Percentiles rank a stretch among this genome's conserved stretches.
These are phyloP conservation scores for Dryomyza anilis DNA, from an alignment of 2,888 invertebrate species.

Conservation along the genomic window DNA sequence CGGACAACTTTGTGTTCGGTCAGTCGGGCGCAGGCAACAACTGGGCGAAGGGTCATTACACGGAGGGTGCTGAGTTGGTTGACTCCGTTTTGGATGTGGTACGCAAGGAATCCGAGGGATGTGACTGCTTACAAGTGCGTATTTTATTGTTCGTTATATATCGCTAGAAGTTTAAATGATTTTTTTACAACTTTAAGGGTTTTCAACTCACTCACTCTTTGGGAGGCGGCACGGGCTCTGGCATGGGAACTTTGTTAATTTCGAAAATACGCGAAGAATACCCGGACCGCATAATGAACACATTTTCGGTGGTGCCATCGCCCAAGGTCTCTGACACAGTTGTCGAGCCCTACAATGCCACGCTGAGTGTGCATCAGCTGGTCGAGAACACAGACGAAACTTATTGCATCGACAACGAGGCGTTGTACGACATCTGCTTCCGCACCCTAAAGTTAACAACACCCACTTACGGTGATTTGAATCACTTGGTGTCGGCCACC, in stretches of 20 bases:
- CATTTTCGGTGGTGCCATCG: slow-evolving; percentile 82
- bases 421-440: slow-evolving; percentile 91
- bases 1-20: slow-evolving; percentile 95
- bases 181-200: slow-evolving; percentile 61
- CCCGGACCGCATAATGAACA: slow-evolving; percentile 86
- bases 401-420: slow-evolving; percentile 92
- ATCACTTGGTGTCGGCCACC: slow-evolving; percentile 86
- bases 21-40: slow-evolving; percentile 86
- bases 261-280: slow-evolving; percentile 89
- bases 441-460: slow-evolving; percentile 85
- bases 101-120: slow-evolving; percentile 84
- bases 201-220: slow-evolving; percentile 83
- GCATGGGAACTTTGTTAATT: slow-evolving; percentile 85
- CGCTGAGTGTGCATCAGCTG: slow-evolving; percentile 84
- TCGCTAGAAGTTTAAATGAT: not conserved
- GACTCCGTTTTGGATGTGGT: slow-evolving; percentile 86
- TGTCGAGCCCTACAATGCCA: slow-evolving; percentile 86
- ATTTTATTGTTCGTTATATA: not conserved
- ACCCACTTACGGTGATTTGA: slow-evolving; percentile 91
- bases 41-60: slow-evolving; percentile 93
- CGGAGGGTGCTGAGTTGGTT: slow-evolving; percentile 86
- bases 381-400: slow-evolving; percentile 92
- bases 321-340: slow-evolving; percentile 74
- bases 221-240: slow-evolving; percentile 88
- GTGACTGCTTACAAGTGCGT: slow-evolving; percentile 79